phyloP scores from a whole-genome alignment of 2,113 vertebrate species.

The Microtus ochrogaster region DNA sequence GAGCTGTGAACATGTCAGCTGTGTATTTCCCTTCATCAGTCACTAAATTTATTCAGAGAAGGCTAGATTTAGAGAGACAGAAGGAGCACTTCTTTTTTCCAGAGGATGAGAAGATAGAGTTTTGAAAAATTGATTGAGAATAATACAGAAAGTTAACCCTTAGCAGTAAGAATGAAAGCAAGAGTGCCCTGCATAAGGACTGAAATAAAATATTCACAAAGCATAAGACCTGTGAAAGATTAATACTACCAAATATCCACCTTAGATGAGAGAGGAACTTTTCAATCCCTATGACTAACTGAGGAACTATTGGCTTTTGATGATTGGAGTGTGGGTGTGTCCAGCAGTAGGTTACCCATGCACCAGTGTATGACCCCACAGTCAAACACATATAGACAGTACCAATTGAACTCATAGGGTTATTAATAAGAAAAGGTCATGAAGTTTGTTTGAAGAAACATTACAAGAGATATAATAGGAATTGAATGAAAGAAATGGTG shows the following conservation, averaged over 20 bases:
- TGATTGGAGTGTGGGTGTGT: neutral
- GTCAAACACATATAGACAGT: fast-evolving
- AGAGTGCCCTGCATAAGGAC: neutral
- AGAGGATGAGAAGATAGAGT: neutral
- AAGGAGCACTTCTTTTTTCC: neutral
- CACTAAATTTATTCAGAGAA: neutral
- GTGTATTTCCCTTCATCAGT: neutral
- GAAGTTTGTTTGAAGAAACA: neutral
- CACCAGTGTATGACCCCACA: neutral
- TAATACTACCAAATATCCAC: neutral
- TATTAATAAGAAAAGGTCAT: neutral
- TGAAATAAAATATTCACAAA: neutral
- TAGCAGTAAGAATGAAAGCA: neutral
- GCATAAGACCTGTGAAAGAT: neutral
- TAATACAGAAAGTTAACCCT: neutral
- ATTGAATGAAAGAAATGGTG: neutral
- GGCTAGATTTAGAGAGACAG: neutral
- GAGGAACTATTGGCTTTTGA: too few species aligned
- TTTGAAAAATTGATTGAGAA: neutral
- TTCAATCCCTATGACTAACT: neutral
- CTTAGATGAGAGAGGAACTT: too few species aligned
- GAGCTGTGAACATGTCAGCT: neutral
- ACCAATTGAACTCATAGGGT: neutral
- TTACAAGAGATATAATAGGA: neutral
- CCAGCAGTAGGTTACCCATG: neutral